phyloP scores from a whole-genome alignment of 2,888 invertebrate species.

The Tiliacea citrago region DNA sequence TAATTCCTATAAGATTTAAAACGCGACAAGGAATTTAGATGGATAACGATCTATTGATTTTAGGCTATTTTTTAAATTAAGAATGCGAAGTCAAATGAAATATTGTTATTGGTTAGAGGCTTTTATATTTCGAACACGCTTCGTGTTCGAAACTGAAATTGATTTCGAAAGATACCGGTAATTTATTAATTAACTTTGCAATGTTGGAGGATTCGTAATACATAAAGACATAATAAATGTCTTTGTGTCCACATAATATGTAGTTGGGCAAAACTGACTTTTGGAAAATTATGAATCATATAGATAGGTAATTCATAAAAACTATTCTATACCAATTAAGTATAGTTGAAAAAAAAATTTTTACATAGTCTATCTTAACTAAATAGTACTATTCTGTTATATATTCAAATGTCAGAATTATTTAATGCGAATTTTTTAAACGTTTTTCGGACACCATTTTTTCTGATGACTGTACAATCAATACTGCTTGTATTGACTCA shows the following conservation, averaged over 20 bases:
- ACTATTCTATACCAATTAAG: not conserved
- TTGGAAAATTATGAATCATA: not conserved
- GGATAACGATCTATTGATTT: conserved; percentile 62
- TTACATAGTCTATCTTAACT: not conserved
- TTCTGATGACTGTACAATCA: not conserved
- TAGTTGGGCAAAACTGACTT: not conserved
- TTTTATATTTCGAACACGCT: conserved; percentile 10
- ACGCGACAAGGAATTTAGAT: conserved; percentile 54
- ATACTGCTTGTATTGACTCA: not conserved
- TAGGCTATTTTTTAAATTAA: conserved; percentile 38
- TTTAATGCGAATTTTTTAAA: not conserved
- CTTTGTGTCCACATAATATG: no score
- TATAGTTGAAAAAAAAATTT: no score
- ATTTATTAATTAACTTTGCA: not conserved
- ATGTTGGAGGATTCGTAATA: not conserved
- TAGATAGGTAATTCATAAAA: not conserved
- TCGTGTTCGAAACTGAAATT: conserved; percentile 20
- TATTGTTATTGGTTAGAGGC: conserved; percentile 42
- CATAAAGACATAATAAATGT: not conserved
- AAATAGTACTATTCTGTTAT: not conserved
- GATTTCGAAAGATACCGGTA: not conserved
- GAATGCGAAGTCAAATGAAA: conserved; percentile 36
- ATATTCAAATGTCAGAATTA: not conserved
- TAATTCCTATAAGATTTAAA: conserved; percentile 44
- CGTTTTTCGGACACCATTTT: not conserved